Conservation (phyloP, 2,888 invertebrate genomes). For the Cephus sareptanus region DNA sequence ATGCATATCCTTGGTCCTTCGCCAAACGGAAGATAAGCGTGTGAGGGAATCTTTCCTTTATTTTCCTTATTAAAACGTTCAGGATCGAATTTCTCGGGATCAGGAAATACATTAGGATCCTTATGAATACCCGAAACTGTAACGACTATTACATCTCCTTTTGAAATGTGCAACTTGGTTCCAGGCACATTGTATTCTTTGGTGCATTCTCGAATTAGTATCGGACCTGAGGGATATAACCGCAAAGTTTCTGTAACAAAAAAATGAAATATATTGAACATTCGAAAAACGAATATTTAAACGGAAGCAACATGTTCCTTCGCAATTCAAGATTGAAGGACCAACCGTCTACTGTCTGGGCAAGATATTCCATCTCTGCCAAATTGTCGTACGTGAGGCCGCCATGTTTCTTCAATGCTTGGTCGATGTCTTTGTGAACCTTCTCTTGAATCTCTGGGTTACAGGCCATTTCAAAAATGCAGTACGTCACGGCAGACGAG, state of each 20-base stretch:
- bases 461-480: constrained; percentile 69
- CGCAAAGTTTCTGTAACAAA: constrained; percentile 63
- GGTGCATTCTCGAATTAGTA: constrained; percentile 68
- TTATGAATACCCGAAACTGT: constrained; percentile 15
- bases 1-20: neutral
- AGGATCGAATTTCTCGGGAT: constrained; percentile 15
- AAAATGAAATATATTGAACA: neutral
- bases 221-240: constrained; percentile 69
- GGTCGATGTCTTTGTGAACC: constrained; percentile 67
- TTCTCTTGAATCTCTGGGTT: constrained; percentile 68
- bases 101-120: constrained; percentile 18
- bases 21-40: constrained; percentile 11
- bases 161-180: constrained; percentile 53
- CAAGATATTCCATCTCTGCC: constrained; percentile 70
- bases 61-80: constrained; percentile 14
- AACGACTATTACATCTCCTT: constrained; percentile 12
- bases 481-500: constrained; percentile 72
- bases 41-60: constrained; percentile 7
- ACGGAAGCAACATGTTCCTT: too few species aligned
- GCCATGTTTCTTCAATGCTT: constrained; percentile 64
- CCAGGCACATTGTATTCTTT: constrained; percentile 68
- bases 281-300: constrained; percentile 9
- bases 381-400: constrained; percentile 70
- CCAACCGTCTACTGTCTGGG: constrained; percentile 69
- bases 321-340: neutral